A percentile compares a stretch with the other conserved stretches of the same genome.
These are phyloP conservation scores for Crotalus viridis DNA, from an alignment of 2,113 vertebrate genomes.

Conservation along the genomic window DNA sequence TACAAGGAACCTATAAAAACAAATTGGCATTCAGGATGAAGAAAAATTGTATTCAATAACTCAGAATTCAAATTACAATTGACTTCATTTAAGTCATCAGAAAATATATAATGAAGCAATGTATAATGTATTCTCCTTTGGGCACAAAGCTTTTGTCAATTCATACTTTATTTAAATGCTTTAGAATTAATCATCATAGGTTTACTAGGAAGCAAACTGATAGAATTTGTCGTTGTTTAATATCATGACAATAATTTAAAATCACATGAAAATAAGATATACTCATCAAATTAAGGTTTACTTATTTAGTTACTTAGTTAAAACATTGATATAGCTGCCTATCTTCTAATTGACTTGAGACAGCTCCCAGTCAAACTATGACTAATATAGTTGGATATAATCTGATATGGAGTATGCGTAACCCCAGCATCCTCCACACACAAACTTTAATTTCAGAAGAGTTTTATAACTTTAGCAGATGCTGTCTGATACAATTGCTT, in stretches of 20 bases:
- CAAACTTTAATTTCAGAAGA: not conserved
- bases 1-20: not conserved
- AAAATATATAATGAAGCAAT: not conserved
- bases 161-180: not conserved
- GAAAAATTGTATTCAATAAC: not conserved
- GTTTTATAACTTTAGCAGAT: not conserved
- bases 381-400: not conserved
- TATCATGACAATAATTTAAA: not conserved
- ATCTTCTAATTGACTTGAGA: not conserved
- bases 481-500: not conserved
- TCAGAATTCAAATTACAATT: not conserved
- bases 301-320: not conserved
- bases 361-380: not conserved
- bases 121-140: not conserved
- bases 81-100: not conserved
- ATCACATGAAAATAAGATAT: not conserved
- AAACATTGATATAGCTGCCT: not conserved
- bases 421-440: not conserved
- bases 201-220: not conserved
- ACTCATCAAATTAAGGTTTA: not conserved
- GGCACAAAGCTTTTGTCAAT: not conserved
- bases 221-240: not conserved
- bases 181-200: not conserved
- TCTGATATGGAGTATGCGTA: not conserved
- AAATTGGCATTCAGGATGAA: not conserved